Percentiles rank a stretch among this genome's conserved stretches.
Conservation (phyloP, 1,140 invertebrate genomes). For the Halictus rubicundus region DNA sequence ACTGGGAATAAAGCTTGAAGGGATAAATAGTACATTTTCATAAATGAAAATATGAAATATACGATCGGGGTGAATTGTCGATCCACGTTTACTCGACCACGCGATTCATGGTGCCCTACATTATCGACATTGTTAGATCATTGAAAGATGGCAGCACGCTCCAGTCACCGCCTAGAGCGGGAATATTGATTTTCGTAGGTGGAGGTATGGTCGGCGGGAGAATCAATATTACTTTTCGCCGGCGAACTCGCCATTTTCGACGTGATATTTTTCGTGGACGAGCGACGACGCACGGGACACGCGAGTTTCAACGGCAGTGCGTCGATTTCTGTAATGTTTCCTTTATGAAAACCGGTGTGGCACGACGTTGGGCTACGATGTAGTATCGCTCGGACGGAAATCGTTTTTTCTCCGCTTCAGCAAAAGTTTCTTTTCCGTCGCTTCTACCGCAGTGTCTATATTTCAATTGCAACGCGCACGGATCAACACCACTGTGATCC, state of each 20-base stretch:
- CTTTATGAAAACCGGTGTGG: not conserved
- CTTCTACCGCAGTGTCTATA: constrained; percentile 40
- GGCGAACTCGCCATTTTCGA: constrained; percentile 65
- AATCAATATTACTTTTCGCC: constrained; percentile 75
- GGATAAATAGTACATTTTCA: not conserved
- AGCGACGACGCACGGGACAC: not conserved
- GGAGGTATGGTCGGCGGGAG: constrained; percentile 73
- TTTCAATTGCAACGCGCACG: constrained; percentile 12
- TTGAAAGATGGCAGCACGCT: constrained; percentile 67
- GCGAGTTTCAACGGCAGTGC: constrained; percentile 10
- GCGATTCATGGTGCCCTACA: not conserved
- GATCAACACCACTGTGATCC: not conserved
- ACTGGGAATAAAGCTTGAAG: too few species aligned
- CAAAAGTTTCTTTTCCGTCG: constrained; percentile 32
- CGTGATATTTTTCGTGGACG: constrained; percentile 53
- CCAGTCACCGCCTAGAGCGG: not conserved
- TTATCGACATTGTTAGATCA: constrained; percentile 21
- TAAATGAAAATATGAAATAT: not conserved
- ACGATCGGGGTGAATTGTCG: not conserved
- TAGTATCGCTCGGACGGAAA: constrained; percentile 24
- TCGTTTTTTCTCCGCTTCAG: constrained; percentile 32
- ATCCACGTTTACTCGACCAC: not conserved
- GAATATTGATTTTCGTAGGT: constrained; percentile 77
- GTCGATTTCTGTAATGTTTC: not conserved
- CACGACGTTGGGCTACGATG: constrained; percentile 34